Conservation (phyloP, 2,888 invertebrate genomes). For the Drosophila anomalipes region DNA sequence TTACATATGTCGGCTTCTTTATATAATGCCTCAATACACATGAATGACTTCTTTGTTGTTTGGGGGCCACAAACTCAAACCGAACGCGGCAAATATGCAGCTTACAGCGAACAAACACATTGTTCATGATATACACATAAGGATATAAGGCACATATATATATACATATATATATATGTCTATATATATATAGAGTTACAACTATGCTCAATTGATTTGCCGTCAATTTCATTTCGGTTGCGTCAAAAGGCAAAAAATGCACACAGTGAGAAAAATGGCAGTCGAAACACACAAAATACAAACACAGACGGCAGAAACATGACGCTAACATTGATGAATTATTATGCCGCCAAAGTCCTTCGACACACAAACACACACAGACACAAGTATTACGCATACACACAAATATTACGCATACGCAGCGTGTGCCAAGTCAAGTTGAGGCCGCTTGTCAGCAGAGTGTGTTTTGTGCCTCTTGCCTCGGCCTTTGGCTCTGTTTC, state of each 20-base stretch:
- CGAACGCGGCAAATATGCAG: slow-evolving; percentile 52
- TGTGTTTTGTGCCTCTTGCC: slow-evolving; percentile 23
- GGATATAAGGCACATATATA: slow-evolving; percentile 1
- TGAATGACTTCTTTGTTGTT: slow-evolving; percentile 63
- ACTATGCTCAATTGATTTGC: slow-evolving; percentile 76
- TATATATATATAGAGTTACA: slow-evolving; percentile 22
- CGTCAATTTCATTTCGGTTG: slow-evolving; percentile 70
- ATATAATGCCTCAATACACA: slow-evolving; percentile 56
- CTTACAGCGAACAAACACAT: slow-evolving; percentile 13
- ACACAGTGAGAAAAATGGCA: slow-evolving; percentile 6
- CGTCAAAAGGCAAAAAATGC: slow-evolving; percentile 47
- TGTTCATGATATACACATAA: not conserved
- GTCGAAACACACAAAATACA: slow-evolving; percentile 20
- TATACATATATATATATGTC: slow-evolving; percentile 5
- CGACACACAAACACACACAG: not conserved
- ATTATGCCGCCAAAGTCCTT: slow-evolving; percentile 47
- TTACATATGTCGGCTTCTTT: slow-evolving; percentile 24
- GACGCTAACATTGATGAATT: slow-evolving; percentile 76
- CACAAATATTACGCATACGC: slow-evolving; percentile 68
- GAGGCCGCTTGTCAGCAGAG: slow-evolving; percentile 61
- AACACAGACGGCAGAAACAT: slow-evolving; percentile 34
- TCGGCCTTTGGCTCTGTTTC: slow-evolving; percentile 26
- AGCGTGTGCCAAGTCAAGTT: slow-evolving; percentile 47
- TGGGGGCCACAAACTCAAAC: slow-evolving; percentile 32
- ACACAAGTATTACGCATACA: not conserved